These are phyloP conservation scores for Podargus strigoides DNA, from an alignment of 2,797 vertebrate species.

Conservation along the genomic window DNA sequence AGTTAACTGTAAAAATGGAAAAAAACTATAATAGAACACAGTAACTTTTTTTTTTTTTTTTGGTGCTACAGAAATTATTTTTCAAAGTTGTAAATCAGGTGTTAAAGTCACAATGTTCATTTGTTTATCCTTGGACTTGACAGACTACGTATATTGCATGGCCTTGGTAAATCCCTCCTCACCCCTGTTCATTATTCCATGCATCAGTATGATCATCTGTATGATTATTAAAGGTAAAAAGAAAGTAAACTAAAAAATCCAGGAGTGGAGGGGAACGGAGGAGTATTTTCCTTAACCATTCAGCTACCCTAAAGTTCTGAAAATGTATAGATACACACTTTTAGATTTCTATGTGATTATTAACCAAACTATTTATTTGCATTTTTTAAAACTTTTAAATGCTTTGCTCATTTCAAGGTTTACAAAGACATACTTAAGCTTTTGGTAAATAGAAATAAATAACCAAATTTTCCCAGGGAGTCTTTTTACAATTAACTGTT, in stretches of 20 bases:
- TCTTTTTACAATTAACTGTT: not conserved
- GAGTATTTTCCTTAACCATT: not conserved
- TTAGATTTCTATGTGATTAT: not conserved
- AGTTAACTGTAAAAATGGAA: not conserved
- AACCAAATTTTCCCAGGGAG: not conserved
- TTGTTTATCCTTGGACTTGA: not conserved
- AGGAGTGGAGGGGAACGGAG: not conserved
- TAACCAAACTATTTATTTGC: not conserved
- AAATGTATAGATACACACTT: not conserved
- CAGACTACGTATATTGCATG: not conserved
- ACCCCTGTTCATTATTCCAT: not conserved
- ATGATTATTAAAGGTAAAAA: not conserved
- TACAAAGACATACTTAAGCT: not conserved
- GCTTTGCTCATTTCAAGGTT: not conserved
- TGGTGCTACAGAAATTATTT: not conserved
- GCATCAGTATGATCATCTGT: not conserved
- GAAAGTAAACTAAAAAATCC: not conserved
- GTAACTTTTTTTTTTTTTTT: not conserved
- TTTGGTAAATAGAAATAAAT: not conserved
- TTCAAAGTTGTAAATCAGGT: not conserved
- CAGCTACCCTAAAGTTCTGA: not conserved
- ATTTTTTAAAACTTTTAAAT: not conserved
- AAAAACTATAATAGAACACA: not conserved
- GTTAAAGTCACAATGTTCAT: not conserved
- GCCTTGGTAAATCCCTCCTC: not conserved